These are phyloP conservation scores for Phaedon cochleariae DNA, from an alignment of 2,888 invertebrate genomes.

Conservation along the genomic window DNA sequence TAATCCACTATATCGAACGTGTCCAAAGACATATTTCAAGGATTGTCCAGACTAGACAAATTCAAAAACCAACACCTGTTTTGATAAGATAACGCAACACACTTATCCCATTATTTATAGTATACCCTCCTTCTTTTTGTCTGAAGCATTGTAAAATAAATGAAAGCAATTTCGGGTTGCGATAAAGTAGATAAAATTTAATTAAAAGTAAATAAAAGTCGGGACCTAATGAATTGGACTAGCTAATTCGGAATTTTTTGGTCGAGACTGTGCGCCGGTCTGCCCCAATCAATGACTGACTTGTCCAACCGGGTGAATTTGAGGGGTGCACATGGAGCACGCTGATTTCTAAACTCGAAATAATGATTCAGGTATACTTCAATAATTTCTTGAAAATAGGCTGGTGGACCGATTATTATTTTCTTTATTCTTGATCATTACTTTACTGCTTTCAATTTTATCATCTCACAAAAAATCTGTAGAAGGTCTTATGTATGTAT, in stretches of 20 bases:
- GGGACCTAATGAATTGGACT: constrained; percentile 51
- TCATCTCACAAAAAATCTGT: too few relatives aligned
- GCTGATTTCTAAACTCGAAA: neutral
- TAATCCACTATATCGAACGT: too few relatives aligned
- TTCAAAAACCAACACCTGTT: constrained; percentile 25
- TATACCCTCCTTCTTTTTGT: constrained; percentile 42
- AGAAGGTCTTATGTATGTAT: too few relatives aligned
- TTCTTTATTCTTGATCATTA: too few relatives aligned
- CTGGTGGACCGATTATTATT: too few relatives aligned
- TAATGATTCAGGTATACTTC: too few relatives aligned
- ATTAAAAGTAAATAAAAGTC: constrained; percentile 55
- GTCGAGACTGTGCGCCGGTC: neutral
- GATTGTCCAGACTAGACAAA: neutral
- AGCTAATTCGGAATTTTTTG: constrained; percentile 46
- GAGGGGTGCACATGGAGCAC: neutral
- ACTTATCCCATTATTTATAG: constrained; percentile 44
- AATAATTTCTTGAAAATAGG: too few relatives aligned
- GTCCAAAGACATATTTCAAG: neutral
- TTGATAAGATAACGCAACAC: constrained; percentile 43
- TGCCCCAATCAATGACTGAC: neutral
- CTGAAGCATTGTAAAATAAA: constrained; percentile 45
- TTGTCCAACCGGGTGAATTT: neutral
- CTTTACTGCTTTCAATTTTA: too few relatives aligned
- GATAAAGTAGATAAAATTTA: constrained; percentile 54
- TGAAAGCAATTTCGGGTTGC: constrained; percentile 47